Conservation (phyloP, 2,113 vertebrate species). For the Vidua chalybeata region DNA sequence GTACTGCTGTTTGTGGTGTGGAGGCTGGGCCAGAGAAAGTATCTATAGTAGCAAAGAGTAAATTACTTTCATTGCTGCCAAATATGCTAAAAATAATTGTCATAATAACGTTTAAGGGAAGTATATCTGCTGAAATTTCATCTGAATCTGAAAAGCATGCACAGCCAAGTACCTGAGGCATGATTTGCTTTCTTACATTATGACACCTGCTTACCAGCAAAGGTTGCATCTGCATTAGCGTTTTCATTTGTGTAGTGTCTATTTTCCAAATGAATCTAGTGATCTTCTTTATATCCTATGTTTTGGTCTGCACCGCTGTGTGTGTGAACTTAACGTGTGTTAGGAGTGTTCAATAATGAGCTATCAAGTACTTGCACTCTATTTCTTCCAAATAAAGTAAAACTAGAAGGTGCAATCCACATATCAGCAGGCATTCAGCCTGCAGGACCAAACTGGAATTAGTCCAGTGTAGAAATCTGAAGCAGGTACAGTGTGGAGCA, state of each 20-base stretch:
- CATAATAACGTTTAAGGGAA: background rate
- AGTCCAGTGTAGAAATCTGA: background rate
- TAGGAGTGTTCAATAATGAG: rapidly evolving
- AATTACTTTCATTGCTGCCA: background rate
- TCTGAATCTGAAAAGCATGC: background rate
- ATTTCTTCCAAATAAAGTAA: background rate
- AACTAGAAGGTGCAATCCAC: background rate
- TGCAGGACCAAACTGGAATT: background rate
- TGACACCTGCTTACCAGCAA: background rate
- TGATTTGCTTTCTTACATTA: background rate
- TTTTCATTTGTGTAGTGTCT: background rate
- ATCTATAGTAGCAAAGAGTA: background rate
- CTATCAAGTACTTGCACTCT: background rate
- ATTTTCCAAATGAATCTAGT: background rate
- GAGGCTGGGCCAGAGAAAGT: background rate
- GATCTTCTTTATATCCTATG: rapidly evolving
- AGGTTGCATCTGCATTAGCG: rapidly evolving
- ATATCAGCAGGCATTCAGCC: rapidly evolving
- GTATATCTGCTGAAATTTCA: background rate
- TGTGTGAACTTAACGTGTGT: background rate
- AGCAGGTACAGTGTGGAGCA: background rate
- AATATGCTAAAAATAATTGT: background rate
- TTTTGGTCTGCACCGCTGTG: rapidly evolving
- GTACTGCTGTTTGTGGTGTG: background rate
- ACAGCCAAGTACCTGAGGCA: background rate